A percentile compares a stretch with the other conserved stretches of the same genome.
Conservation (phyloP, 2,888 invertebrate species). For the Tenthredo amoena region DNA sequence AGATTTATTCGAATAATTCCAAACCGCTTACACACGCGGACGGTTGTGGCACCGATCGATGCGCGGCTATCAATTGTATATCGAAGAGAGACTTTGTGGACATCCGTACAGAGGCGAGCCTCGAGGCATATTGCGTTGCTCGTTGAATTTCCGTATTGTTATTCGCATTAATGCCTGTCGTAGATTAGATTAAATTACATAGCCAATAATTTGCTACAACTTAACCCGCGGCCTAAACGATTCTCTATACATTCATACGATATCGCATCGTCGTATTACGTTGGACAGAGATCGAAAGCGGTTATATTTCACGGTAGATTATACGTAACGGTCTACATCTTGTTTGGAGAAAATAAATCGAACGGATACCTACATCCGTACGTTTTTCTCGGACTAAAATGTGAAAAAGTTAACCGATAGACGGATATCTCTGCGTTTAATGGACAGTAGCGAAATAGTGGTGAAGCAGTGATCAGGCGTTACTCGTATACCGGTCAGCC, state of each 20-base stretch:
- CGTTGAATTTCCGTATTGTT: constrained; percentile 51
- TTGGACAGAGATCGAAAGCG: background rate
- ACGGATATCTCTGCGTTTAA: background rate
- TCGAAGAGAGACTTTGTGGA: constrained; percentile 46
- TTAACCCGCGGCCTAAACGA: constrained; percentile 27
- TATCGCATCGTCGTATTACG: background rate
- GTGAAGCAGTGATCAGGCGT: constrained; percentile 28
- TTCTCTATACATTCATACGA: background rate
- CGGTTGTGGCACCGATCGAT: constrained; percentile 49
- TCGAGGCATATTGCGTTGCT: constrained; percentile 46
- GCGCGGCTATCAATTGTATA: constrained; percentile 49
- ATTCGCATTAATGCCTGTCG: constrained; percentile 52
- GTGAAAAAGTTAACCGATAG: constrained; percentile 17
- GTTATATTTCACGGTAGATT: constrained; percentile 2
- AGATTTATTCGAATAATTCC: constrained; percentile 53
- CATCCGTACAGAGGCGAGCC: constrained; percentile 43
- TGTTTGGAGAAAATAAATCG: background rate
- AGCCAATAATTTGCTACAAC: constrained; percentile 2
- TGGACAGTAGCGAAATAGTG: constrained; percentile 21
- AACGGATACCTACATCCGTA: background rate
- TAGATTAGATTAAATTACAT: constrained; percentile 51
- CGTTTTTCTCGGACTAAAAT: background rate
- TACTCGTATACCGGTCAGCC: constrained; percentile 2
- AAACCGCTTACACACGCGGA: constrained; percentile 51
- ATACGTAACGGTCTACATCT: constrained; percentile 3